phyloP scores from a whole-genome alignment of 2,888 invertebrate genomes.

The Mesoligia furuncula region DNA sequence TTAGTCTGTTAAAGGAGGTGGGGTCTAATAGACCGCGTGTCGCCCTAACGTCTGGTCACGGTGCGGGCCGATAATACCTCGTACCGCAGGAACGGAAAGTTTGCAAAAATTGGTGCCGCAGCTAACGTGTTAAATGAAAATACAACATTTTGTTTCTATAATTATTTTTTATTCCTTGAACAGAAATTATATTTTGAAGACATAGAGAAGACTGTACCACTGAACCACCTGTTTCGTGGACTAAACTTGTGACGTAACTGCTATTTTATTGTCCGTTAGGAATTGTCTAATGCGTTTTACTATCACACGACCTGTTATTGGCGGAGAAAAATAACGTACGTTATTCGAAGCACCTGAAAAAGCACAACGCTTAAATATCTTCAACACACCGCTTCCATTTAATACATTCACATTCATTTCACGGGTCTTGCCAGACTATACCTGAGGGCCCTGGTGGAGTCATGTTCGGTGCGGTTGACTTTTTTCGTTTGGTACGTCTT shows the following conservation, averaged over 20 bases:
- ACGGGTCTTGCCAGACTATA: conserved; percentile 53
- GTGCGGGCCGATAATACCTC: too few species aligned
- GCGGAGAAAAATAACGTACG: conserved; percentile 28
- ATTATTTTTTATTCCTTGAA: conserved; percentile 17
- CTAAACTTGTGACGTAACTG: conserved; percentile 9
- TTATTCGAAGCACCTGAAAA: conserved; percentile 59
- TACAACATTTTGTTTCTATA: background rate
- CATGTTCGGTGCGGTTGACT: conserved; percentile 33
- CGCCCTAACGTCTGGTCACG: too few species aligned
- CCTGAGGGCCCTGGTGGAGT: conserved; percentile 56
- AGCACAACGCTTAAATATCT: conserved; percentile 47
- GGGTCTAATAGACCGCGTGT: too few species aligned
- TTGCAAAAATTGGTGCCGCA: too few species aligned
- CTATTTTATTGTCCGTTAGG: conserved; percentile 42
- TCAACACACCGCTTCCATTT: conserved; percentile 27
- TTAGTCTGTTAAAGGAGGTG: too few species aligned
- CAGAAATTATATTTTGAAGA: background rate
- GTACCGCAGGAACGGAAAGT: too few species aligned
- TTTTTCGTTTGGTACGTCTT: conserved; percentile 67
- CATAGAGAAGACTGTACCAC: background rate
- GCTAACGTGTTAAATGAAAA: conserved; percentile 20
- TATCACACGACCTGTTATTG: conserved; percentile 40
- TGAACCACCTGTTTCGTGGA: background rate
- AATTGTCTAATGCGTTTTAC: conserved; percentile 39
- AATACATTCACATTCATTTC: conserved; percentile 21